phyloP scores from a whole-genome alignment of 2,888 invertebrate genomes.

The Formica aserva region DNA sequence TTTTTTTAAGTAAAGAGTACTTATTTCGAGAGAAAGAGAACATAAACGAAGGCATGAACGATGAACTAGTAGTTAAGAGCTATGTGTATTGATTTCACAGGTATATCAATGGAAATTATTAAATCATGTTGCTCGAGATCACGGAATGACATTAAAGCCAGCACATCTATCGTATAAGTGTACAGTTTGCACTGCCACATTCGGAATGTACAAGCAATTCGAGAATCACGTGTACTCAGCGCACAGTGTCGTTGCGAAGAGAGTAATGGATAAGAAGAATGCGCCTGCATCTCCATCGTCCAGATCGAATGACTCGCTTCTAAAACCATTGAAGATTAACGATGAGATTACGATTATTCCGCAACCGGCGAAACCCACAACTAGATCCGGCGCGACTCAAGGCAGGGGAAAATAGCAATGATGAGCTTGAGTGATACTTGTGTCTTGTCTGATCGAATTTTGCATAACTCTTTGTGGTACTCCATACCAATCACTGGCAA shows the following conservation, averaged over 20 bases:
- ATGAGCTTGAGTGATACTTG: slow-evolving; percentile 82
- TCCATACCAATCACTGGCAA: slow-evolving; percentile 74
- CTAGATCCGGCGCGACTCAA: slow-evolving; percentile 81
- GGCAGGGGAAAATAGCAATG: slow-evolving; percentile 85
- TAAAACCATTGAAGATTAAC: slow-evolving; percentile 94
- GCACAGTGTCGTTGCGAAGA: slow-evolving; percentile 95
- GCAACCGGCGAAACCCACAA: slow-evolving; percentile 89
- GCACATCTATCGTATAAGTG: slow-evolving; percentile 98
- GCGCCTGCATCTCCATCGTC: slow-evolving; percentile 86
- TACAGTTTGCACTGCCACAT: slow-evolving; percentile 97
- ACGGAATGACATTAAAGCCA: slow-evolving; percentile 96
- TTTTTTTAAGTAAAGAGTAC: background rate
- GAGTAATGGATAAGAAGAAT: slow-evolving; percentile 93
- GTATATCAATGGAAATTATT: slow-evolving; percentile 97
- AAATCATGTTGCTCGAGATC: slow-evolving; percentile 96
- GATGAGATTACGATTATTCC: slow-evolving; percentile 96
- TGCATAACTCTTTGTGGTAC: slow-evolving; percentile 76
- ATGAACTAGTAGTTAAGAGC: slow-evolving; percentile 39
- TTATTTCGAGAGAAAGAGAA: background rate
- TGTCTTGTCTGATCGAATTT: slow-evolving; percentile 81
- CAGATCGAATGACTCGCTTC: slow-evolving; percentile 88
- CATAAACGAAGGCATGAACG: background rate
- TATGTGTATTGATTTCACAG: slow-evolving; percentile 86
- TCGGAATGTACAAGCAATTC: slow-evolving; percentile 97
- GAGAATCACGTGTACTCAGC: slow-evolving; percentile 97